phyloP scores from a whole-genome alignment of 2,797 vertebrate species.

The Chaetophractus vellerosus region DNA sequence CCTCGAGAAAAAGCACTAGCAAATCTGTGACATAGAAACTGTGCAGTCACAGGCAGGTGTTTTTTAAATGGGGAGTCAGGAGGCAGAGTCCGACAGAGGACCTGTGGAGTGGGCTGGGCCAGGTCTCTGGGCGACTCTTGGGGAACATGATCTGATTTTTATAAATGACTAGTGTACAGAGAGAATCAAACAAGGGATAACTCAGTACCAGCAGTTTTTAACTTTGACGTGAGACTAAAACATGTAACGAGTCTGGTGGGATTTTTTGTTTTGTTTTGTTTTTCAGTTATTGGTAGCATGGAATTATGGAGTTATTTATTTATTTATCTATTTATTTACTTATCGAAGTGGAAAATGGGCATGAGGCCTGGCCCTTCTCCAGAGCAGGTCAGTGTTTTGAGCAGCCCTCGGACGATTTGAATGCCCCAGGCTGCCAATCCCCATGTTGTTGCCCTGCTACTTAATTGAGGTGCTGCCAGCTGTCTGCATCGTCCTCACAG shows the following conservation, averaged over 20 bases:
- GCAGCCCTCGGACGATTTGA: background rate
- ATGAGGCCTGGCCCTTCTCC: constrained; percentile 32
- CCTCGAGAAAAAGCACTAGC: constrained; percentile 67
- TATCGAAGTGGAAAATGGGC: constrained; percentile 53
- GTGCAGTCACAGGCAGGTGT: constrained; percentile 1
- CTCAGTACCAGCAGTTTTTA: constrained; percentile 79
- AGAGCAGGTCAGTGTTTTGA: constrained; percentile 51
- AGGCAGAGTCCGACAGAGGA: constrained; percentile 51
- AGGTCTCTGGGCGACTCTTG: background rate
- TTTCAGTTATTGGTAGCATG: constrained; percentile 66
- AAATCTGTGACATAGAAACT: background rate
- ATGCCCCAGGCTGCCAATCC: background rate
- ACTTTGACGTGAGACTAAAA: constrained; percentile 62
- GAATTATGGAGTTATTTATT: constrained; percentile 59
- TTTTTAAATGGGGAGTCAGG: constrained; percentile 32
- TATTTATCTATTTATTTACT: constrained; percentile 53
- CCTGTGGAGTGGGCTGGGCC: constrained; percentile 1
- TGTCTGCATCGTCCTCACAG: background rate
- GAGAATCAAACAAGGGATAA: constrained; percentile 22
- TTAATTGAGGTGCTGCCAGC: background rate
- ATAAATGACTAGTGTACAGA: constrained; percentile 58
- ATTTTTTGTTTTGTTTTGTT: background rate
- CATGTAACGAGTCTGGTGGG: background rate
- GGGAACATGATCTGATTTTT: background rate
- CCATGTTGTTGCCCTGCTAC: background rate